A percentile compares a stretch with the other conserved stretches of the same genome.
Conservation (phyloP, 1,140 invertebrate genomes). For the Luehdorfia chinensis region DNA sequence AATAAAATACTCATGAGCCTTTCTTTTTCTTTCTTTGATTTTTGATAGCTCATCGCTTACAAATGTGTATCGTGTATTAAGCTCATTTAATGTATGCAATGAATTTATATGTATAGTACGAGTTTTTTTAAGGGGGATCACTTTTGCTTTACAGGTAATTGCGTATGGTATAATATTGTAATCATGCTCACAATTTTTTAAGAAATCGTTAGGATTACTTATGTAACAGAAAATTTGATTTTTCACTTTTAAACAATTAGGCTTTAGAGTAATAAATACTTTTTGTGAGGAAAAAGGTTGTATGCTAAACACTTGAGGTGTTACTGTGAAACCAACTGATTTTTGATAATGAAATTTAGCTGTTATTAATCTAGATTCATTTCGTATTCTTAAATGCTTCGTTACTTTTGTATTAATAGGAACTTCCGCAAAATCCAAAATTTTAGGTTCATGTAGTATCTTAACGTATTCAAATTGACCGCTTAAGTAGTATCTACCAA, state of each 20-base stretch:
- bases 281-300: constrained; percentile 43
- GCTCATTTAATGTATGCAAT: constrained; percentile 49
- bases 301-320: constrained; percentile 42
- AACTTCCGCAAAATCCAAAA: constrained; percentile 52
- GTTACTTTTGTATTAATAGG: constrained; percentile 39
- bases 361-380: constrained; percentile 44
- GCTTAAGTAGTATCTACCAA: constrained; percentile 60
- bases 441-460: constrained; percentile 47
- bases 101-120: constrained; percentile 41
- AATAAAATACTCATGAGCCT: constrained; percentile 33
- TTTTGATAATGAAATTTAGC: constrained; percentile 46
- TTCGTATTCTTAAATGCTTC: constrained; percentile 46
- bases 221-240: constrained; percentile 46
- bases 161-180: constrained; percentile 44
- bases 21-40: constrained; percentile 30
- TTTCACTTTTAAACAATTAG: constrained; percentile 40
- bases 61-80: constrained; percentile 46
- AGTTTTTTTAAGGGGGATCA: constrained; percentile 30
- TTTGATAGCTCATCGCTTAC: constrained; percentile 34
- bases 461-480: constrained; percentile 56
- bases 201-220: constrained; percentile 36
- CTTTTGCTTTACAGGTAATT: constrained; percentile 37
- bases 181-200: constrained; percentile 9
- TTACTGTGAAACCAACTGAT: constrained; percentile 41
- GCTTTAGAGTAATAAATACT: constrained; percentile 42